Evolutionary conservation across 1,140 invertebrate species (phyloP).

Genomic region (Pantala flavescens): DNA sequence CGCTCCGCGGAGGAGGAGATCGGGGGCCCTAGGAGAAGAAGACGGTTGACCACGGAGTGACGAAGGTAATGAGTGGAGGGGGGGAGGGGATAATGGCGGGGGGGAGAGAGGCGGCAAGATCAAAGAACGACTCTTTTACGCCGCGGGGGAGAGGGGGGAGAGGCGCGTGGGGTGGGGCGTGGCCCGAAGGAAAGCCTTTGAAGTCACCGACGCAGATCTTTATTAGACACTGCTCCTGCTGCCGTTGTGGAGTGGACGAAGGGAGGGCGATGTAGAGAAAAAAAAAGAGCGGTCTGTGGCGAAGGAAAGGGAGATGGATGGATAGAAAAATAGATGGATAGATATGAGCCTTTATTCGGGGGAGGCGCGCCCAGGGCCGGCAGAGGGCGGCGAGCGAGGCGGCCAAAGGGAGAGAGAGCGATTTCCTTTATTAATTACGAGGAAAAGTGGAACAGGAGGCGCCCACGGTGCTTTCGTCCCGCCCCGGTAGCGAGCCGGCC

Average conservation of each 20-base stretch:
- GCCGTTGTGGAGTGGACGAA: neutral
- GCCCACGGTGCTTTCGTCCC: too few species aligned
- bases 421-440: too few species aligned
- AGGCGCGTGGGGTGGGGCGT: neutral
- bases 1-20: neutral
- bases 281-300: neutral
- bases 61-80: neutral
- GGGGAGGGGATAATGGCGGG: neutral
- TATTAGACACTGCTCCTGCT: neutral
- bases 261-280: neutral
- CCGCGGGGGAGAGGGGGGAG: neutral
- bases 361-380: too few species aligned
- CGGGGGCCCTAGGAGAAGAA: neutral
- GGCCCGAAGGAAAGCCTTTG: neutral
- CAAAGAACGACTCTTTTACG: neutral
- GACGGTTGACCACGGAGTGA: neutral
- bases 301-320: neutral
- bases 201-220: neutral
- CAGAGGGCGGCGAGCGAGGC: too few species aligned
- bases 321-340: too few species aligned
- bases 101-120: neutral
- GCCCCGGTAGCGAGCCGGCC: too few species aligned
- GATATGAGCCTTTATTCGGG: too few species aligned
- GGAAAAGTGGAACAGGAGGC: too few species aligned
- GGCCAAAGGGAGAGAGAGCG: too few species aligned